Evolutionary conservation across 2,113 vertebrate species (phyloP).

Genomic region (Cercocebus atys): DNA sequence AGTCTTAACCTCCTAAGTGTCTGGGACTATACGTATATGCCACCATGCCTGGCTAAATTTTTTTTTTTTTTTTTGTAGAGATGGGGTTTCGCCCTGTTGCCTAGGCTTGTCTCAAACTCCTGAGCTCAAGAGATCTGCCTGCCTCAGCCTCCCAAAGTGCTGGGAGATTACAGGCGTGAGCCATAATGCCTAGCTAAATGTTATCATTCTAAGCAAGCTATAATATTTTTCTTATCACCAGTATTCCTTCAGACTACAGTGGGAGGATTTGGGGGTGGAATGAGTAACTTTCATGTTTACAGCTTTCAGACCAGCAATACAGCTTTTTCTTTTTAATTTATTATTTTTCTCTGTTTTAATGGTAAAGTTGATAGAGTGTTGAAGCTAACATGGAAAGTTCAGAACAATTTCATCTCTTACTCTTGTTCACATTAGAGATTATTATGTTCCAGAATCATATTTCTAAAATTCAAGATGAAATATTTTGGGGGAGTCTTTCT

Average conservation of each 20-base stretch:
- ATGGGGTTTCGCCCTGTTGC: no score
- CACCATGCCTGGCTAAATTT: no score
- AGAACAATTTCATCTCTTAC: not conserved
- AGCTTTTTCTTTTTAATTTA: conserved; percentile 39
- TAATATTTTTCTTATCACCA: not conserved
- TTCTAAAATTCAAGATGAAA: conserved; percentile 46
- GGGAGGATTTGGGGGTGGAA: not conserved
- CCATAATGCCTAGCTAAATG: not conserved
- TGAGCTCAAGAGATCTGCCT: no score
- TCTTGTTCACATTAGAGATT: conserved; percentile 41
- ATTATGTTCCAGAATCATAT: conserved; percentile 43
- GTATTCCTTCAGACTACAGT: conserved; percentile 13
- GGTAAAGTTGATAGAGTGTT: conserved; percentile 22
- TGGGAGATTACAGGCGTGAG: no score
- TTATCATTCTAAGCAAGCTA: not conserved
- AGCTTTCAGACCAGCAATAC: conserved; percentile 16
- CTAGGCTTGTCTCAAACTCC: no score
- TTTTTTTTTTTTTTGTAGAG: no score
- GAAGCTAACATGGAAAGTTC: conserved; percentile 43
- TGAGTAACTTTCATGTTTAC: conserved; percentile 3
- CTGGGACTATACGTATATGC: no score
- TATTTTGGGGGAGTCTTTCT: not conserved
- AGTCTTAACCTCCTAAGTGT: no score
- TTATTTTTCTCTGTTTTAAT: conserved; percentile 31
- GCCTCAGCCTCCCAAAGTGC: no score